These are phyloP conservation scores for Procapra przewalskii DNA, from an alignment of 2,113 vertebrate genomes.

Conservation along the genomic window DNA sequence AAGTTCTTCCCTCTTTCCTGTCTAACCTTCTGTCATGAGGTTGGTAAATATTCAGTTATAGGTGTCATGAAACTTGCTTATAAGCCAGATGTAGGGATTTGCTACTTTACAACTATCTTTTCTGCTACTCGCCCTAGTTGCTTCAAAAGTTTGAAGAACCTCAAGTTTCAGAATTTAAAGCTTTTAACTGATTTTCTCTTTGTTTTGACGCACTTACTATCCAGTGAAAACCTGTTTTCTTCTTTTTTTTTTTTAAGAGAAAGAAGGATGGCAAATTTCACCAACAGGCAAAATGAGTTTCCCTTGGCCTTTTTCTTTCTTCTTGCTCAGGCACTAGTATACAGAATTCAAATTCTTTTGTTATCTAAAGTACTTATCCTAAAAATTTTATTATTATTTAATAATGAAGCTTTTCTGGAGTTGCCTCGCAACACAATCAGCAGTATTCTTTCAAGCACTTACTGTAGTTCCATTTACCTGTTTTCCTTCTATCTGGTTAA, in stretches of 20 bases:
- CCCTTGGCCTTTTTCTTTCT: not conserved
- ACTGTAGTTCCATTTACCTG: not conserved
- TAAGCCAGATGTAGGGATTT: not conserved
- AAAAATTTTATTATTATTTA: constrained; percentile 26
- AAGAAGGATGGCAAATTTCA: not conserved
- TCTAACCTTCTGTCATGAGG: not conserved
- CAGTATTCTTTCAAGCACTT: not conserved
- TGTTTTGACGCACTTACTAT: not conserved
- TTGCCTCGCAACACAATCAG: constrained; percentile 32
- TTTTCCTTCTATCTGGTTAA: constrained; percentile 1
- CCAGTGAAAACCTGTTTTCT: not conserved
- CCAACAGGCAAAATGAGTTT: not conserved
- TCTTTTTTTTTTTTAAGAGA: not conserved
- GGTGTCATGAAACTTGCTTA: not conserved
- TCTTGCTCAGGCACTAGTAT: not conserved
- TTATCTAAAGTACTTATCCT: constrained; percentile 23
- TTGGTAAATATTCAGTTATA: not conserved
- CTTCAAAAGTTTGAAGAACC: not conserved
- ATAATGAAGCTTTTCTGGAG: not conserved
- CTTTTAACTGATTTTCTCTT: not conserved
- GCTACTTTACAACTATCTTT: not conserved
- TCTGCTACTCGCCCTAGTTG: not conserved
- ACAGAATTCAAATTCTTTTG: not conserved
- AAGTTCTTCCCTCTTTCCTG: not conserved
- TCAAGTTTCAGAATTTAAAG: not conserved